These are phyloP conservation scores for Melanerpes formicivorus DNA, from an alignment of 2,113 vertebrate genomes.

Conservation along the genomic window DNA sequence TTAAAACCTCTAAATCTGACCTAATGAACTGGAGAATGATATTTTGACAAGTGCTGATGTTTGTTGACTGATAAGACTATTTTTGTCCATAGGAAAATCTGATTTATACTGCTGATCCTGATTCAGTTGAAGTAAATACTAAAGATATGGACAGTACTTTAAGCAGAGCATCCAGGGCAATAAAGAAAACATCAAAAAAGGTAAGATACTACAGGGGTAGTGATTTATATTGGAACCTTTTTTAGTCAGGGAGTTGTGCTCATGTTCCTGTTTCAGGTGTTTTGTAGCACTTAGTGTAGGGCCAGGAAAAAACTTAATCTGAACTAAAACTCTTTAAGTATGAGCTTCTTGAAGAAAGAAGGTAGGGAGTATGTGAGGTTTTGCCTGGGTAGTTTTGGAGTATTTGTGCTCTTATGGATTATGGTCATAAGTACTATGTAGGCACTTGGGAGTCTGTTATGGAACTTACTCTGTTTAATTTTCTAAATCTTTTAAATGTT, in stretches of 20 bases:
- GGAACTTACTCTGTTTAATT: not conserved
- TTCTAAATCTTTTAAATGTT: not conserved
- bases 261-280: not conserved
- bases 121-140: constrained; percentile 94
- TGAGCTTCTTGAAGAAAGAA: constrained; percentile 35
- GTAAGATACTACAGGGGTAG: constrained; percentile 63
- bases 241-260: not conserved
- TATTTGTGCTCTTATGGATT: not conserved
- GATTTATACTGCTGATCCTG: constrained; percentile 90
- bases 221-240: not conserved
- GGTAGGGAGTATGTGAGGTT: not conserved
- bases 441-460: not conserved
- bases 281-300: not conserved
- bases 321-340: not conserved
- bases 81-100: constrained; percentile 87
- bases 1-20: not conserved
- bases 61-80: not conserved
- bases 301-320: constrained; percentile 18
- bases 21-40: not conserved
- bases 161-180: constrained; percentile 95
- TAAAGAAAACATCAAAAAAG: constrained; percentile 99
- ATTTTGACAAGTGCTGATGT: not conserved
- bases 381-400: not conserved
- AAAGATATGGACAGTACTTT: constrained; percentile 99
- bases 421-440: not conserved